Evolutionary conservation across 2,888 invertebrate species (phyloP), one percentile per base, ranked within the genome.

Genomic region (Aspidapion aeneum): DNA sequence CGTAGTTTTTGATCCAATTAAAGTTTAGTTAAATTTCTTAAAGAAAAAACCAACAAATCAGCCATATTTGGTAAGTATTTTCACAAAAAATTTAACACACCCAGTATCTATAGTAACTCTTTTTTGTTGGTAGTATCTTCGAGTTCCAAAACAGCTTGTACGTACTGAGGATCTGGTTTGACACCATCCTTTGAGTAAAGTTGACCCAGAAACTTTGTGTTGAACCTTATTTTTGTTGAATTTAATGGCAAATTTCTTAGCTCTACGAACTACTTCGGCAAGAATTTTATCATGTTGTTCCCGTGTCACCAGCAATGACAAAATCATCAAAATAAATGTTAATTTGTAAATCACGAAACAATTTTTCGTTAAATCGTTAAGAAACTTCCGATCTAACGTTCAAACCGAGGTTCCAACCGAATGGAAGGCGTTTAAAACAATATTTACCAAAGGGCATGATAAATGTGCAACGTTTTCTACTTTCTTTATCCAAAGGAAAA

Each of bases 281-380:
- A 73, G 21, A 21, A 70, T 68, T 52, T 61, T 12, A n/a, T 73
- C 63, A 68, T 70, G 71, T 55, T 67, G 63, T 17, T 68, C 64
- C 63, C 58, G 65, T 61, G 20, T 68, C 63, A 16, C 65, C 70
- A 16, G 63, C 70, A 17, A 71, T 67, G 18, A 72, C 59, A 9
- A 72, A 63, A 61, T 74, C 72, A 61, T 74, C 72, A 55, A 74
- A 64, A n/a, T n/a, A n/a, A n/a, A n/a, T n/a, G n/a, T n/a, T n/a
- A n/a, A n/a, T n/a, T n/a, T n/a, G n/a, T n/a, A n/a, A n/a, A n/a
- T n/a, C n/a, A n/a, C n/a, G n/a, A n/a, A n/a, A n/a, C n/a, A n/a
- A n/a, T n/a, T n/a, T n/a, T n/a, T n/a, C n/a, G n/a, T n/a, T n/a
- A n/a, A n/a, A n/a, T n/a, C n/a, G n/a, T n/a, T n/a, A n/a, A n/a